Conservation (phyloP, 2,113 vertebrate species). For the Machaerirhynchus nigripectus region DNA sequence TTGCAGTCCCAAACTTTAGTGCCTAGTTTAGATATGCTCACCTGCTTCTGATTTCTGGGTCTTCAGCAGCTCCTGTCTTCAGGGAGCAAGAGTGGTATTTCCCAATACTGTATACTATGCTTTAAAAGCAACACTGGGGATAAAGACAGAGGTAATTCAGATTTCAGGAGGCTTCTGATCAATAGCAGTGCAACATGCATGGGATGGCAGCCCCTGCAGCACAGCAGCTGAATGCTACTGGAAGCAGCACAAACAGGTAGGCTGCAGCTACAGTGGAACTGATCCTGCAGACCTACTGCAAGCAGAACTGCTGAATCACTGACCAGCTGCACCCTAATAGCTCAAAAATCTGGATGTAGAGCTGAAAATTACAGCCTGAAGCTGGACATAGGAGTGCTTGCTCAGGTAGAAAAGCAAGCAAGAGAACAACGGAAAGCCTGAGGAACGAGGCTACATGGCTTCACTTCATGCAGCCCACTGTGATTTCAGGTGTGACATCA, state of each 20-base stretch:
- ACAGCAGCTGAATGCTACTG: background rate
- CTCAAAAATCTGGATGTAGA: background rate
- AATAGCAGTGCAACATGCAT: background rate
- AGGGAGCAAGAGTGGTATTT: background rate
- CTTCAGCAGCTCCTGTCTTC: background rate
- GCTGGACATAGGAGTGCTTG: background rate
- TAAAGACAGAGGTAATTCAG: background rate
- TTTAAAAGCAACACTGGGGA: background rate
- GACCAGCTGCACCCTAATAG: background rate
- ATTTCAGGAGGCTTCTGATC: background rate
- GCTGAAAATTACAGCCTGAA: background rate
- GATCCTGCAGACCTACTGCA: background rate
- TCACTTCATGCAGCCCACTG: background rate
- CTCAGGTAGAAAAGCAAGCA: background rate
- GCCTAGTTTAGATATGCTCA: background rate
- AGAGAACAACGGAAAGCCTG: accelerated
- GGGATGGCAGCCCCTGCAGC: background rate
- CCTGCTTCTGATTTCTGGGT: background rate
- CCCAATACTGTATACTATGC: background rate
- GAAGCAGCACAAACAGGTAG: background rate
- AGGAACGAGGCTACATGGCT: accelerated
- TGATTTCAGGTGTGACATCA: background rate
- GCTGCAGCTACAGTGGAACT: background rate
- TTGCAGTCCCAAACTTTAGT: background rate
- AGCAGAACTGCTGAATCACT: background rate